These are phyloP conservation scores for Myotis pilosus DNA, from an alignment of 2,797 vertebrate species.

Conservation along the genomic window DNA sequence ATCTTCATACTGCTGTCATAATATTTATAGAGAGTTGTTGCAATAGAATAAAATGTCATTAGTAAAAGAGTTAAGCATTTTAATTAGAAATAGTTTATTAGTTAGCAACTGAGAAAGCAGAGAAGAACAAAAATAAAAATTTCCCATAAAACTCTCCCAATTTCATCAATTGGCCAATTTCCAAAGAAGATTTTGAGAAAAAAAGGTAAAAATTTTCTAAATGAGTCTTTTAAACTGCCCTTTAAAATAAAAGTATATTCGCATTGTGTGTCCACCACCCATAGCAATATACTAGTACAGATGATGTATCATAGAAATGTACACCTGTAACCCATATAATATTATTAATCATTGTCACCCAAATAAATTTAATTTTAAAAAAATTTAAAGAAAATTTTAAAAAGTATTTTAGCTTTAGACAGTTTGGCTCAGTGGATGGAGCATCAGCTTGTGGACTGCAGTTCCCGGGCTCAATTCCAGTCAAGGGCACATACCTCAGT, in stretches of 20 bases:
- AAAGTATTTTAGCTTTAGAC: background rate
- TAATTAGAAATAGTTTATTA: constrained; percentile 48
- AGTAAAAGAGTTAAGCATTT: constrained; percentile 8
- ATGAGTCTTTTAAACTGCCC: background rate
- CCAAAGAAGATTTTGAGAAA: background rate
- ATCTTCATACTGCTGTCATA: constrained; percentile 47
- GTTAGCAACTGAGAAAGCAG: background rate
- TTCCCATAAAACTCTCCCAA: background rate
- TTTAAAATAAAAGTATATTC: background rate
- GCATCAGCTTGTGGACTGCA: too few species aligned
- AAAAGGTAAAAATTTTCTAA: background rate
- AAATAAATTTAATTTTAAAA: background rate
- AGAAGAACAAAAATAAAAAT: constrained; percentile 18
- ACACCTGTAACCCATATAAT: background rate
- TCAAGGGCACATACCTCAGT: too few species aligned
- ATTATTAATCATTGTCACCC: background rate
- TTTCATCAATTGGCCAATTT: background rate
- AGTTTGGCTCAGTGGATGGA: too few species aligned
- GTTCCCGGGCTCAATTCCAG: too few species aligned
- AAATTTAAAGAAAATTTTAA: background rate
- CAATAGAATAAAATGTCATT: background rate
- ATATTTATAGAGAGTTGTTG: constrained; percentile 51
- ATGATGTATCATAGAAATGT: background rate
- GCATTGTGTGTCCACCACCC: background rate
- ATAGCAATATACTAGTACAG: background rate